Evolutionary conservation across 2,113 vertebrate genomes (phyloP), one percentile per base, ranked within the genome.

Genomic region (Cinclus cinclus): DNA sequence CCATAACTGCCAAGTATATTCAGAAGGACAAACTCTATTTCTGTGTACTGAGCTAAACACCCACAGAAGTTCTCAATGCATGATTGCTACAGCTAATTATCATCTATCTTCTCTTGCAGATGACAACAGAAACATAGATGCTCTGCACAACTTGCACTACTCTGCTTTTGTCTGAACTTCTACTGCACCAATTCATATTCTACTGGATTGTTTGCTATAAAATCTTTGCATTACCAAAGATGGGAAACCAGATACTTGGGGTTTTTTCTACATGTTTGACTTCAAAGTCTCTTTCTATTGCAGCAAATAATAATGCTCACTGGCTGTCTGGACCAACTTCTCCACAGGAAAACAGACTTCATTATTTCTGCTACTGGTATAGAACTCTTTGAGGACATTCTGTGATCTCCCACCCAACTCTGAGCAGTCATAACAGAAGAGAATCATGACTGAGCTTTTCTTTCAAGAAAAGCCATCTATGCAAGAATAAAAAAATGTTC

Each of bases 381-480:
- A 86, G 83, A 83, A 80, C 9, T 47, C 56, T 63, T 47, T 64
- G 35, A 76, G 79, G 63, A 83, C 37, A 25, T 86, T 86, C 55
- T 81, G 62, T 77, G 68, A 89, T 88, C 58, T 94, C 59, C 30
- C 52, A 78, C 44, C 42, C 76, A 93, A 14, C 47, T 83, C 50
- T 33, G 5, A 83, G 44, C 27, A 74, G 35, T 55, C 56, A 90
- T 44, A 90, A 65, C 65, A 91, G 69, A 94, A 93, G 60, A 69
- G 50, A 92, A 89, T 47, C 37, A 55, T 2, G 80, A 83, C 37
- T 1, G 6, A 83, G 33, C 22, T 90, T 95, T 89, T 59, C 64
- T 81, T 89, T 71, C 92, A 89, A 84, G 62, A 77, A 93, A 97
- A 95, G 47, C 28, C 82, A 74, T 59, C 79, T 60, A 74, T 15